Percentiles rank a stretch among this genome's conserved stretches.
Conservation (phyloP, 2,888 invertebrate genomes). For the Teleiodes luculella region DNA sequence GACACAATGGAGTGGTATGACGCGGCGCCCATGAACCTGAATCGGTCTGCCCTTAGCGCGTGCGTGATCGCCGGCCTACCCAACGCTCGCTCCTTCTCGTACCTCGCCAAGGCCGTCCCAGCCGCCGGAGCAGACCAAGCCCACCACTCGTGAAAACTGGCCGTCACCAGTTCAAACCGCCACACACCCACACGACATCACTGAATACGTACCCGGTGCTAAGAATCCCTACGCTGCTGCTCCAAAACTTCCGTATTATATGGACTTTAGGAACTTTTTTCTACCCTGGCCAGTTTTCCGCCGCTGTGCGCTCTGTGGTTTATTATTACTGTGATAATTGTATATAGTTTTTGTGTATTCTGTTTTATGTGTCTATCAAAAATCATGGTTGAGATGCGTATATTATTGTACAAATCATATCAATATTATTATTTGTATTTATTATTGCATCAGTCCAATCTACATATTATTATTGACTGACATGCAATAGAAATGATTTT, state of each 20-base stretch:
- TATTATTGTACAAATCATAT: constrained; percentile 56
- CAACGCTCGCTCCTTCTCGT: constrained; percentile 83
- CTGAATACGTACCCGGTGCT: constrained; percentile 21
- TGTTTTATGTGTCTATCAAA: constrained; percentile 46
- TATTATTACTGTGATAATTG: constrained; percentile 37
- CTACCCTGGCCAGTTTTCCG: constrained; percentile 24
- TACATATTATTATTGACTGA: constrained; percentile 16
- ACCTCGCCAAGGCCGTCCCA: constrained; percentile 68
- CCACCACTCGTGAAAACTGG: constrained; percentile 45
- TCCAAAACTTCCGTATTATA: not conserved
- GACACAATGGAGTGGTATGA: constrained; percentile 82
- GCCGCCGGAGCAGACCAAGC: constrained; percentile 71
- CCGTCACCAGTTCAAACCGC: constrained; percentile 17
- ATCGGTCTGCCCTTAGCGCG: constrained; percentile 88
- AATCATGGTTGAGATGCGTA: constrained; percentile 50
- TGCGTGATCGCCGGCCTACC: constrained; percentile 86
- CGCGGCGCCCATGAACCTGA: constrained; percentile 88
- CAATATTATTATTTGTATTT: constrained; percentile 46
- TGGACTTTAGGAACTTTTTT: not conserved
- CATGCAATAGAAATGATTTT: constrained; percentile 34
- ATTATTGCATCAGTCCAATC: constrained; percentile 26
- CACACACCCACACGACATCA: constrained; percentile 3
- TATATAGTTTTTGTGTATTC: constrained; percentile 60
- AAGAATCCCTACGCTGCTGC: constrained; percentile 33
- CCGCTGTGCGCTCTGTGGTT: constrained; percentile 16